Conservation (phyloP, 2,113 vertebrate species). For the Argyrosomus japonicus region DNA sequence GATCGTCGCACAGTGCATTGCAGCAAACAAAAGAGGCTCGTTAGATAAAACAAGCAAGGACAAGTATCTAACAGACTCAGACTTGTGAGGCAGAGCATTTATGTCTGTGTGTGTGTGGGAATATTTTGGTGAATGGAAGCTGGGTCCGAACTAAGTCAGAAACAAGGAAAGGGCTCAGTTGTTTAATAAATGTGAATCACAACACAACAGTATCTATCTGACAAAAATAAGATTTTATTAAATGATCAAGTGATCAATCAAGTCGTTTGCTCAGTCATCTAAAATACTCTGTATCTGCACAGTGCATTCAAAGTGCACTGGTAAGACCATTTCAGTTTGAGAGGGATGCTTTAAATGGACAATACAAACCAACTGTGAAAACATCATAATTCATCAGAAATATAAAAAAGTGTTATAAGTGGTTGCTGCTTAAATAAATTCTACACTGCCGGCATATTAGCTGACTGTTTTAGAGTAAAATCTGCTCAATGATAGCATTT, state of each 20-base stretch:
- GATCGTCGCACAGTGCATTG: background rate
- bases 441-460: background rate
- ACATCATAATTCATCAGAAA: background rate
- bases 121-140: constrained; percentile 7
- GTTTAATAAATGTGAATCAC: background rate
- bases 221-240: background rate
- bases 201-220: no score
- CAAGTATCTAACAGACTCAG: constrained; percentile 14
- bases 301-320: background rate
- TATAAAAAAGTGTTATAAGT: background rate
- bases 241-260: background rate
- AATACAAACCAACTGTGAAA: constrained; percentile 15
- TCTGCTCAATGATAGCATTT: no score
- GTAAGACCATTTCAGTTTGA: background rate
- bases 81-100: background rate
- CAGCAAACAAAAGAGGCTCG: background rate
- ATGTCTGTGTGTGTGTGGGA: background rate
- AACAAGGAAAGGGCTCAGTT: background rate
- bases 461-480: background rate
- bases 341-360: constrained; percentile 7
- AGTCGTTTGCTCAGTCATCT: background rate
- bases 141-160: background rate
- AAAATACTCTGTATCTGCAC: constrained; percentile 4
- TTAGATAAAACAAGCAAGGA: constrained; percentile 7
- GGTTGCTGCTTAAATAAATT: background rate